Base-by-base conservation (phyloP, 2,797 vertebrate genomes). In the Anableps anableps region DNA sequence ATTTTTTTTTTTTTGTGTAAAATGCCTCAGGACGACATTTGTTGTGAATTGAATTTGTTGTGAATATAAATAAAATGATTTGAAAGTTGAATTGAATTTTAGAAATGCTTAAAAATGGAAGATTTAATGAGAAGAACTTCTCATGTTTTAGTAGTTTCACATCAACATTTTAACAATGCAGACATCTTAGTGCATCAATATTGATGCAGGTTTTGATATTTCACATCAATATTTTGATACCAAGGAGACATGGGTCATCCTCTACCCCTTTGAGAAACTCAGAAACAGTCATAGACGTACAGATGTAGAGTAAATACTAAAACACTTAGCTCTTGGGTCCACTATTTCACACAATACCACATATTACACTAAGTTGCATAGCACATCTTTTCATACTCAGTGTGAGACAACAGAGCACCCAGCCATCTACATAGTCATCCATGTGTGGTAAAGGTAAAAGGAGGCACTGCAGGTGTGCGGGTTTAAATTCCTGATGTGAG, bases 401-500 rank as follows among this genome's bases (percentile, higher is more conserved):
- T 60, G 58, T 45, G 45, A 76, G 31, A 48, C 38, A 84, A 58
- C 60, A 50, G 34, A 77, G 58, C 21, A 47, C 71, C 50, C 76
- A 80, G 72, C 74, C 77, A 76, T 74, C 21, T 78, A 60, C 83
- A 73, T 70, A 51, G 77, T 34, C 34, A 82, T 7, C 77, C 75
- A 72, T 80, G 66, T 66, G 62, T 78, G 74, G 74, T 84, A 80
- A 81, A 85, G 58, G 79, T 80, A 80, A 82, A 47, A n/a, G 47
- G 34, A 16, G 77, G 43, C 38, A 2, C 41, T 86, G 80, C 85
- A 85, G 82, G 82, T 86, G 83, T 82, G 79, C 89, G 82, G 87
- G 84, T 89, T 89, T 88, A 74, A 82, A 81, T 90, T 86, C 75
- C 81, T 83, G 88, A 92, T 90, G 83, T 82, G 88, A 90, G 86